These are phyloP conservation scores for Globodera rostochiensis DNA, from an alignment of 1,140 invertebrate species.

Conservation along the genomic window DNA sequence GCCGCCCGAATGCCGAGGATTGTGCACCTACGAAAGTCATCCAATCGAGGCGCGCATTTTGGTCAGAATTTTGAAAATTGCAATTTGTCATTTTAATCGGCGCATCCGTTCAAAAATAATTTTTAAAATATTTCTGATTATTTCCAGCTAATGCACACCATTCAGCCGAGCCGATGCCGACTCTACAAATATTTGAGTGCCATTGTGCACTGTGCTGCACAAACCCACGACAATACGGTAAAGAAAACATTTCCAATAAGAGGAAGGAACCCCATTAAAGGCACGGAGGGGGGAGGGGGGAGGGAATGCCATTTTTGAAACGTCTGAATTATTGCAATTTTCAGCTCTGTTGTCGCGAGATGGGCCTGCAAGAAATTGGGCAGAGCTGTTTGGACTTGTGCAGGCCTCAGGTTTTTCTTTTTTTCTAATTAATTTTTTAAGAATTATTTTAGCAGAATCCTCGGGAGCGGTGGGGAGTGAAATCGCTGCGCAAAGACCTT, in stretches of 20 bases:
- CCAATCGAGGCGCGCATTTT: slow-evolving; percentile 63
- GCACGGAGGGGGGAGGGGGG: neutral
- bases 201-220: slow-evolving; percentile 64
- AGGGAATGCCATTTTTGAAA: neutral
- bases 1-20: slow-evolving; percentile 63
- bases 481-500: slow-evolving; percentile 63
- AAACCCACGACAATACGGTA: slow-evolving; percentile 64
- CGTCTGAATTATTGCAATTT: slow-evolving; percentile 3
- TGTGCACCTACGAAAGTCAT: slow-evolving; percentile 64
- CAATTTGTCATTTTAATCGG: neutral
- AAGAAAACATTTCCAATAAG: slow-evolving; percentile 21
- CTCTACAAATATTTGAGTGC: slow-evolving; percentile 63
- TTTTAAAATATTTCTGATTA: neutral
- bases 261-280: too few relatives aligned
- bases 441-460: slow-evolving; percentile 45
- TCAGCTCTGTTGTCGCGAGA: slow-evolving; percentile 24
- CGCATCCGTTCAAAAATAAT: neutral
- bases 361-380: slow-evolving; percentile 61
- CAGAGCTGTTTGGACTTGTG: slow-evolving; percentile 59
- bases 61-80: slow-evolving; percentile 30
- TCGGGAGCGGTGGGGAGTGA: slow-evolving; percentile 60
- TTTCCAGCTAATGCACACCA: slow-evolving; percentile 64
- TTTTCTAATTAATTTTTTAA: neutral
- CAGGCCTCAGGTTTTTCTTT: slow-evolving; percentile 54
- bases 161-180: slow-evolving; percentile 62